Evolutionary conservation across 1,140 invertebrate genomes (phyloP), one percentile per base, ranked within the genome.

Genomic region (Pogonomyrmex californicus): DNA sequence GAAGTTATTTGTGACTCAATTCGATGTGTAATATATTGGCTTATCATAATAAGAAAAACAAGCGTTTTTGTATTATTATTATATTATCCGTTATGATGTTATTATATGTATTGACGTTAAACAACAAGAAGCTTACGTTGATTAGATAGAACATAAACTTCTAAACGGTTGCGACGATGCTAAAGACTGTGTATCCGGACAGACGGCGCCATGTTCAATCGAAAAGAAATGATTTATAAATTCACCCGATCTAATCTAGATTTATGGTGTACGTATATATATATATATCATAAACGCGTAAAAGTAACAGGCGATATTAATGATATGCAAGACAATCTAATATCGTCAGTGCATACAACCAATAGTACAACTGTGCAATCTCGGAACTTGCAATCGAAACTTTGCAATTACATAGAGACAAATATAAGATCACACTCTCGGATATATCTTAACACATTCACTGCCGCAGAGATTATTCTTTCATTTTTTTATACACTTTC

Each of bases 171-270:
- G 44, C 76, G 36, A 44, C 30, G 65, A 51, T 44, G n/a, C n/a
- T n/a, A 81, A 58, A 81, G 33, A 70, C 33, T 81, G 65, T n/a
- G n/a, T n/a, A n/a, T n/a, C n/a, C n/a, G n/a, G 77, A 56, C 9
- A 70, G 33, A 70, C 7, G 6, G 5, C 1, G 30, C 12, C 12
- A 71, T 12, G 12, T n/a, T 65, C 23, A 14, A 68, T 38, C 36
- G n/a, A 54, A 70, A n/a, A n/a, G 7, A 33, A 65, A 78, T 36
- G 17, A n/a, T 10, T 76, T 63, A 36, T 23, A 5, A 38, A n/a
- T 23, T 44, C 3, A 79, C 12, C 14, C 9, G 9, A 56, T 54
- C n/a, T 33, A 36, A 10, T 54, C 41, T 30, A 41, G 10, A 33
- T 33, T 60, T 56, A 56, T 66, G 38, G 5, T 63, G n/a, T n/a